Percentiles rank a stretch among this genome's conserved stretches.
Conservation (phyloP, 2,888 invertebrate genomes). For the Ophion costatus region DNA sequence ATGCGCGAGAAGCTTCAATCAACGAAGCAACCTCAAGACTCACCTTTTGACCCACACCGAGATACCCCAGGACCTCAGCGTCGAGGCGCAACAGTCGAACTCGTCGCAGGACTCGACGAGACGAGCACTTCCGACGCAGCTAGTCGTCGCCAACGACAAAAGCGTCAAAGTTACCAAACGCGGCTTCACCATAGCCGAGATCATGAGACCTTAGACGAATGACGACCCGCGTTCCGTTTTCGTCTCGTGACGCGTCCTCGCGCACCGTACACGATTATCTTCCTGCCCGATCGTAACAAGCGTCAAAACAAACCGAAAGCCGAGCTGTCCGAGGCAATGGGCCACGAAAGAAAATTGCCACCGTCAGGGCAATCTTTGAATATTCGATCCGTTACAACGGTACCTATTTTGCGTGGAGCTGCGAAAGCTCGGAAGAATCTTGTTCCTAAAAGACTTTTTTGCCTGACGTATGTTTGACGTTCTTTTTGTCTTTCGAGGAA, state of each 20-base stretch:
- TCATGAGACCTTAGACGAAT: constrained; percentile 90
- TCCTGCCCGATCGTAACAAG: too few relatives aligned
- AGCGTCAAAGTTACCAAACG: constrained; percentile 84
- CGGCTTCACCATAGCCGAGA: constrained; percentile 95
- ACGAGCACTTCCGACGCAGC: constrained; percentile 45
- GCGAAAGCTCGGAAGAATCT: constrained; percentile 20
- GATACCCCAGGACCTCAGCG: constrained; percentile 83
- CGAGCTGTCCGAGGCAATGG: neutral
- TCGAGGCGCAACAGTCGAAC: constrained; percentile 68
- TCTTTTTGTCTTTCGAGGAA: constrained; percentile 5
- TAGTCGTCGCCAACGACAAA: constrained; percentile 52
- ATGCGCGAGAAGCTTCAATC: constrained; percentile 95
- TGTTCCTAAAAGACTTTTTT: constrained; percentile 54
- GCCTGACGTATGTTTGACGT: constrained; percentile 22
- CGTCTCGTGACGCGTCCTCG: neutral
- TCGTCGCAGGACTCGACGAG: constrained; percentile 26
- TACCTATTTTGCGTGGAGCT: too few relatives aligned
- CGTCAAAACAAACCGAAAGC: neutral
- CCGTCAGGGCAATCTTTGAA: neutral
- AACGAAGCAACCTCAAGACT: constrained; percentile 95
- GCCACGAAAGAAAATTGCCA: neutral
- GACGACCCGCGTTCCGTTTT: neutral
- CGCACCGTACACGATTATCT: neutral
- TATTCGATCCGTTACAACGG: neutral
- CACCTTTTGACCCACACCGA: constrained; percentile 95